Evolutionary conservation across 1,140 invertebrate genomes (phyloP), one percentile per base, ranked within the genome.

Genomic region (Lutraria rhynchaena): DNA sequence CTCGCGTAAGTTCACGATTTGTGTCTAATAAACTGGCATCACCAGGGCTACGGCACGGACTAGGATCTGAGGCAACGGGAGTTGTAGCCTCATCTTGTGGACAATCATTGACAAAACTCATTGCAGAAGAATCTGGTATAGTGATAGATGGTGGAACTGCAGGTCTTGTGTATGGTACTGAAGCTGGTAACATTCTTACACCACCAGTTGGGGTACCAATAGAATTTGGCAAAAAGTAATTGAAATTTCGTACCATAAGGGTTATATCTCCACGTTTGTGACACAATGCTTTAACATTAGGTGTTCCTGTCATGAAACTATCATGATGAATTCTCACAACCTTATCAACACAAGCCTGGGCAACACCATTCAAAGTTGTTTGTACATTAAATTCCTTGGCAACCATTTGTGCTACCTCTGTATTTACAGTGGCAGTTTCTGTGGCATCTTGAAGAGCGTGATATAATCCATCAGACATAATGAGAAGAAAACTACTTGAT

Each of bases 271-370:
- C 95, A 53, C 95, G 90, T 87, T 95, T 95, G 24, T 92, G 90
- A 71, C 92, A 93, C 19, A 85, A 46, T 35, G 57, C 60, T 71
- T 91, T 91, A 51, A 87, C 74, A 24, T 87, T 81, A 35, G 76
- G 86, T 49, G 58, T 84, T 60, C 83, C 87, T 44, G 80, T 88
- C 87, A 96, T 95, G 86, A 95, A 97, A 70, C 95, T 94, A 70
- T 97, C 96, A 81, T 97, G 95, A 89, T 98, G 97, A 70, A 96
- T 95, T 61, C 96, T 92, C 5, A 96, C 96, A 11, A 97, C 95
- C 93, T 96, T 96, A 88, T 98, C 95, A 0, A 98, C 95, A 0
- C 97, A 96, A 2, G 96, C 95, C 93, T 98, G 96, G 44, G 96
- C 96, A 44, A 98, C 96, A 31, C 95, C 95, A 37, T 94, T 96